Base-by-base conservation (phyloP, 1,140 invertebrate genomes). In the Scaptodrosophila lebanonensis region DNA sequence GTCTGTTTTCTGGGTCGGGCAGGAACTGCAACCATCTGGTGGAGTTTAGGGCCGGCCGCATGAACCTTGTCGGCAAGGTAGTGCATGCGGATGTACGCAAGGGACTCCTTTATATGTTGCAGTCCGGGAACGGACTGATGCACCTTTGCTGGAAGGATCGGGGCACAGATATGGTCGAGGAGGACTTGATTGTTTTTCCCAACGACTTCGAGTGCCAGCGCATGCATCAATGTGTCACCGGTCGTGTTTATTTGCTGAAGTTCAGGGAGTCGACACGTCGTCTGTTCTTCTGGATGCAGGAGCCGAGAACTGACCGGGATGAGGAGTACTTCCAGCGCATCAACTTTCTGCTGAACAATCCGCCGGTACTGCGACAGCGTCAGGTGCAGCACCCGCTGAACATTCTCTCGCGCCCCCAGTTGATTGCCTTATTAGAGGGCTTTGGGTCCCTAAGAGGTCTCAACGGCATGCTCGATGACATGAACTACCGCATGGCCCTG, bases 121-220 rank as follows among this genome's bases (percentile, higher is more conserved):
- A 98, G 84, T 94, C 95, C 15, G 97, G 98, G 59, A 98, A 99
- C 88, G 95, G 95, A 0, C 88, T 99, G 15, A 97, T 98, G 93
- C 97, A 99, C 88, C 97, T 99, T 82, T 98, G 96, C 87, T 99
- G 97, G 97, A 98, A 98, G 88, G 97, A 98, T 88, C 91, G 97
- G 30, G 91, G 92, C 30, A 92, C 92, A 6, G 90, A 89, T 36
- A 89, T 91, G 58, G 70, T 86, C 3, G 90, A 91, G 72, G 91
- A 92, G 85, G 98, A 99, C 90, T 89, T 99, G 16, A 97, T 99
- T 30, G 98, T 99, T 66, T 99, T 99, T 68, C 98, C 97, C 18
- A 98, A 99, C 88, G 98, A 99, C 87, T 97, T 96, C 85, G 98
- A 99, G 88, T 99, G 98, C 88, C 95, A 97, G 52, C 91, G 92